phyloP scores from a whole-genome alignment of 2,888 invertebrate genomes.

The Drosophila flavopinicola region DNA sequence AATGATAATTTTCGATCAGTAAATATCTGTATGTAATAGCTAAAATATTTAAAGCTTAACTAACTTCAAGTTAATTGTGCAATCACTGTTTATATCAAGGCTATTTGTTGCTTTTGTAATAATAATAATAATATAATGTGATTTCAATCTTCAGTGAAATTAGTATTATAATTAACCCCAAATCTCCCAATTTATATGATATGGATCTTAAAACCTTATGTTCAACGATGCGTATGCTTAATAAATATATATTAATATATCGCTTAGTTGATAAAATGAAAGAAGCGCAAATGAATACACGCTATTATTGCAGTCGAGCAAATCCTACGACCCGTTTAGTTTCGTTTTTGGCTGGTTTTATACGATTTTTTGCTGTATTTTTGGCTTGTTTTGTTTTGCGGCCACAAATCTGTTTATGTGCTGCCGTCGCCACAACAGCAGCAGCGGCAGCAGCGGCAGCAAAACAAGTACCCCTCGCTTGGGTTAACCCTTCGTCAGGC shows the following conservation, averaged over 20 bases:
- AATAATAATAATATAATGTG: no score
- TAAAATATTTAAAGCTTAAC: no score
- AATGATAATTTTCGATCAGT: no score
- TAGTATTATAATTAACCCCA: no score
- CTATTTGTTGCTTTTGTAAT: no score
- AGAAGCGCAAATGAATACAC: not conserved
- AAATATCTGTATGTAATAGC: no score
- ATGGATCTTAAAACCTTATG: no score
- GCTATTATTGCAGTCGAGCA: not conserved
- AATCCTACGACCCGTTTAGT: not conserved
- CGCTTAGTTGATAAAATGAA: not conserved
- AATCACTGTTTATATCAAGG: no score
- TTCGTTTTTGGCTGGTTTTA: constrained; percentile 18
- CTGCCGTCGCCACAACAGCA: constrained; percentile 13
- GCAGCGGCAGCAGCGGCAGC: constrained; percentile 1
- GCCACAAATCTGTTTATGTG: constrained; percentile 73
- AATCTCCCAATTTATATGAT: no score
- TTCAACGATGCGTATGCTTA: no score
- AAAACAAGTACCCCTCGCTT: constrained; percentile 18
- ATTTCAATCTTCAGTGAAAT: no score
- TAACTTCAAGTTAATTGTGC: no score
- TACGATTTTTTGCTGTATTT: constrained; percentile 27
- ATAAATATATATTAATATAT: not conserved
- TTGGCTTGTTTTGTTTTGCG: constrained; percentile 46
- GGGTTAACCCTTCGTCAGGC: constrained; percentile 20